These are phyloP conservation scores for Sisor rabdophorus DNA, from an alignment of 2,113 vertebrate genomes.

Conservation along the genomic window DNA sequence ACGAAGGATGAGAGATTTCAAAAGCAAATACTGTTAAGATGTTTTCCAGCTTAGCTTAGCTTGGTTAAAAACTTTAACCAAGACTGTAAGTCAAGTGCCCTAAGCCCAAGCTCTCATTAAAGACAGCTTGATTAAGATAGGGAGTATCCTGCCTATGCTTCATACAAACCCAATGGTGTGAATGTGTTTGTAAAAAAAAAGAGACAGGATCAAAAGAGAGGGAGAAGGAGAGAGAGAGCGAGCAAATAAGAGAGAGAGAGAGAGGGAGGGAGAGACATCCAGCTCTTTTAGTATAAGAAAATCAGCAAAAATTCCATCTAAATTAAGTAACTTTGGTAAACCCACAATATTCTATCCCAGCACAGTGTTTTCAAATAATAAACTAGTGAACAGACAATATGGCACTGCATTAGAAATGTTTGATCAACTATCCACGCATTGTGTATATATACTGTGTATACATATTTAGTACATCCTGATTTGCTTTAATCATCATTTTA, in stretches of 20 bases:
- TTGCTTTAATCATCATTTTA: background rate
- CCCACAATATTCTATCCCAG: no score
- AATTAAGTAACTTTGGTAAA: no score
- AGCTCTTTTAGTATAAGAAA: background rate
- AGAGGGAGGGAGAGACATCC: background rate
- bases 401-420: slow-evolving; percentile 58
- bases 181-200: background rate
- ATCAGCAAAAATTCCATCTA: background rate
- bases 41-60: background rate
- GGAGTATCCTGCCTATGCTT: slow-evolving; percentile 27
- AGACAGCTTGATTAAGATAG: slow-evolving; percentile 20
- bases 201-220: background rate
- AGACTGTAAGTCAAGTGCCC: background rate
- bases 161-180: background rate
- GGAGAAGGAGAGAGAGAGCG: background rate
- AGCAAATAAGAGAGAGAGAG: background rate
- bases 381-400: background rate
- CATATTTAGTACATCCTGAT: background rate
- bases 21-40: background rate
- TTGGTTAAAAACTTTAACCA: background rate
- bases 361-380: background rate
- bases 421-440: slow-evolving; percentile 51
- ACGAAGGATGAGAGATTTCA: background rate
- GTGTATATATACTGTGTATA: slow-evolving; percentile 29
- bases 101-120: background rate